phyloP scores from a whole-genome alignment of 1,140 invertebrate species.

The Vollenhovia emeryi region DNA sequence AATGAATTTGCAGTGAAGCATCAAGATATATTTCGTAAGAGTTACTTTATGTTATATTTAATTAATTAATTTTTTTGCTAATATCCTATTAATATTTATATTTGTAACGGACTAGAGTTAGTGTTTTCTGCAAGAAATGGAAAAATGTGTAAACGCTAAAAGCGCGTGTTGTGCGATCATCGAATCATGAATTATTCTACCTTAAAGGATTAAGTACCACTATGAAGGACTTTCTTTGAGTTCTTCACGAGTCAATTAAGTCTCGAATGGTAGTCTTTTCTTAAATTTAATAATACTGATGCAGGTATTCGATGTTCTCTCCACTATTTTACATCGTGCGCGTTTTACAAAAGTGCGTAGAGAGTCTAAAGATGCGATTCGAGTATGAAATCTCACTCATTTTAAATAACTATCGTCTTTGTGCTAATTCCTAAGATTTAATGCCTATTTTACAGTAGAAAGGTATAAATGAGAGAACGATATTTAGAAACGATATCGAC shows the following conservation, averaged over 20 bases:
- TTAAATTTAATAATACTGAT: constrained; percentile 78
- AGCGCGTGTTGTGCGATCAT: constrained; percentile 28
- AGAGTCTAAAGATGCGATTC: constrained; percentile 35
- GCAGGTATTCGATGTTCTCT: constrained; percentile 76
- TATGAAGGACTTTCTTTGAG: constrained; percentile 40
- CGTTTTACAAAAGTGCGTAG: constrained; percentile 28
- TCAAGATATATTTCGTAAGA: neutral
- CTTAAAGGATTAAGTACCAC: constrained; percentile 65
- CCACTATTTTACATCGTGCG: constrained; percentile 5
- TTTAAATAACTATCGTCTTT: constrained; percentile 30
- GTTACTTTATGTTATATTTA: neutral
- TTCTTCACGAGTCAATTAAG: constrained; percentile 65
- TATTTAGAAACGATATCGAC: neutral
- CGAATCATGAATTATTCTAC: constrained; percentile 44
- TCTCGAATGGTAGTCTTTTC: constrained; percentile 45
- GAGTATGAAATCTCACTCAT: constrained; percentile 48
- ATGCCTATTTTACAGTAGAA: constrained; percentile 25
- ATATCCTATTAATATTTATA: neutral
- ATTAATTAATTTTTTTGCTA: neutral
- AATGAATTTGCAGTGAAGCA: neutral
- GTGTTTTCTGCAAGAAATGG: neutral
- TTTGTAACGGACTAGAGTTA: neutral
- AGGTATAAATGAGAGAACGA: constrained; percentile 25
- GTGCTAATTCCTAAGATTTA: neutral
- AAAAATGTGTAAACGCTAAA: neutral